A percentile compares a stretch with the other conserved stretches of the same genome.
phyloP scores from a whole-genome alignment of 2,888 invertebrate genomes.

The Drosophila pseudotakahashii region DNA sequence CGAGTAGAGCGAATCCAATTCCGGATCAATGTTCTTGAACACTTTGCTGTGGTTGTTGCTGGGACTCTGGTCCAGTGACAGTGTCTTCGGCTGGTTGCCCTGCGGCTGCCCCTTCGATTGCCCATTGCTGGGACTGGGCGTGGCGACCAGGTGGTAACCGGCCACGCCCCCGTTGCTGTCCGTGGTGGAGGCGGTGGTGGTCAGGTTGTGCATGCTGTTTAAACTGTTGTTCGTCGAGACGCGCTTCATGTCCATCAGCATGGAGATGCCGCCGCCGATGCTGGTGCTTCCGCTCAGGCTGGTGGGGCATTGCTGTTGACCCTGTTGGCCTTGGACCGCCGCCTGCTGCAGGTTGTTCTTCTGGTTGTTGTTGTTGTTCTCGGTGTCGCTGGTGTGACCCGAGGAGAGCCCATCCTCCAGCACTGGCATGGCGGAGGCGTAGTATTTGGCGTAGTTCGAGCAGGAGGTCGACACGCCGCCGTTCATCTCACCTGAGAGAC shows the following conservation, averaged over 20 bases:
- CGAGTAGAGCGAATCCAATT: conserved; percentile 91
- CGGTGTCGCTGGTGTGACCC: conserved; percentile 96
- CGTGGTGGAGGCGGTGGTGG: conserved; percentile 63
- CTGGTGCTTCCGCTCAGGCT: conserved; percentile 62
- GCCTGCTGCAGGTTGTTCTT: conserved; percentile 64
- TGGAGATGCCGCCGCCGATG: conserved; percentile 80
- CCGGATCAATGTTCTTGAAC: conserved; percentile 85
- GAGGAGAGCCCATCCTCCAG: conserved; percentile 97
- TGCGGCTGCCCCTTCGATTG: conserved; percentile 39
- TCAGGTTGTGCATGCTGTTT: conserved; percentile 78
- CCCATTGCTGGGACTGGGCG: conserved; percentile 80
- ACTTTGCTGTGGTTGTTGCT: conserved; percentile 81
- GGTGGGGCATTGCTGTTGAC: conserved; percentile 18
- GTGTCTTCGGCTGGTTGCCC: conserved; percentile 61
- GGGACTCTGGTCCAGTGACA: conserved; percentile 79
- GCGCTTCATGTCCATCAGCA: conserved; percentile 83
- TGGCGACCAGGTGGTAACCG: conserved; percentile 50
- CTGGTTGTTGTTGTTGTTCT: conserved; percentile 87
- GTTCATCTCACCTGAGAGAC: conserved; percentile 85
- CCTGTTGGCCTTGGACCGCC: conserved; percentile 19
- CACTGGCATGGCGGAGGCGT: conserved; percentile 93
- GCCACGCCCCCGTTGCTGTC: conserved; percentile 57
- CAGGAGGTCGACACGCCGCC: conserved; percentile 87
- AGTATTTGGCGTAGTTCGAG: conserved; percentile 88
- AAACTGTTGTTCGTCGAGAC: conserved; percentile 81